Percentiles rank a stretch among this genome's conserved stretches.
Conservation (phyloP, 2,888 invertebrate species). For the Gnatocerus cornutus region DNA sequence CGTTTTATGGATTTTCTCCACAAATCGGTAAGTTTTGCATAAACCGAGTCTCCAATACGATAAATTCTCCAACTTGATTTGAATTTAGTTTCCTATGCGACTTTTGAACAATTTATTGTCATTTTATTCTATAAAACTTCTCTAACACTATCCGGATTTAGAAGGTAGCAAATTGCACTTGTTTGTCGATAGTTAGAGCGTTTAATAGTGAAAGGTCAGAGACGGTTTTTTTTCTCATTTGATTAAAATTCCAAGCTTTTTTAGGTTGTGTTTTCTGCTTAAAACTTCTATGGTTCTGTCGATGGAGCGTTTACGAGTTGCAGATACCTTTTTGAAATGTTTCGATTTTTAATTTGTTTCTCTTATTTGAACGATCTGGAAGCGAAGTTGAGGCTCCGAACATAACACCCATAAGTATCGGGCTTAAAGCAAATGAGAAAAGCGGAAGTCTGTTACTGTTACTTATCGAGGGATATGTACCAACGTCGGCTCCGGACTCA, state of each 20-base stretch:
- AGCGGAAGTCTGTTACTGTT: slow-evolving; percentile 11
- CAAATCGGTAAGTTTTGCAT: slow-evolving; percentile 18
- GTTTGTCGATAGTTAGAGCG: too few relatives aligned
- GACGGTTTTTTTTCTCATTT: too few relatives aligned
- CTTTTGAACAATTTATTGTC: slow-evolving; percentile 14
- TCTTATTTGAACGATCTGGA: too few relatives aligned
- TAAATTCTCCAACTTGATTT: slow-evolving; percentile 11
- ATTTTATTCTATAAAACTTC: neutral
- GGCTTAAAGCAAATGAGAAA: slow-evolving; percentile 2
- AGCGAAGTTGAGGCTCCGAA: neutral
- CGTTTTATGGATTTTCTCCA: slow-evolving; percentile 20
- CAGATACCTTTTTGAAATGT: too few relatives aligned
- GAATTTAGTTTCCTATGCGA: slow-evolving; percentile 4
- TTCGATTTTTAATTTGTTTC: neutral
- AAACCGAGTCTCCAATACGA: slow-evolving; percentile 8
- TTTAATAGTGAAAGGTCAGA: too few relatives aligned
- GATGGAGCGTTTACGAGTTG: too few relatives aligned
- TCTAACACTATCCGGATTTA: neutral
- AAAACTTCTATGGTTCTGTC: too few relatives aligned
- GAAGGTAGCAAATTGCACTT: too few relatives aligned
- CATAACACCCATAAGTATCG: neutral
- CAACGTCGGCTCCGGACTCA: slow-evolving; percentile 21
- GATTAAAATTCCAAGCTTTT: too few relatives aligned
- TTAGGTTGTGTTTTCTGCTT: too few relatives aligned
- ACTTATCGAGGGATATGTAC: slow-evolving; percentile 20